Evolutionary conservation across 2,888 invertebrate genomes (phyloP).

Genomic region (Teleiodes luculella): DNA sequence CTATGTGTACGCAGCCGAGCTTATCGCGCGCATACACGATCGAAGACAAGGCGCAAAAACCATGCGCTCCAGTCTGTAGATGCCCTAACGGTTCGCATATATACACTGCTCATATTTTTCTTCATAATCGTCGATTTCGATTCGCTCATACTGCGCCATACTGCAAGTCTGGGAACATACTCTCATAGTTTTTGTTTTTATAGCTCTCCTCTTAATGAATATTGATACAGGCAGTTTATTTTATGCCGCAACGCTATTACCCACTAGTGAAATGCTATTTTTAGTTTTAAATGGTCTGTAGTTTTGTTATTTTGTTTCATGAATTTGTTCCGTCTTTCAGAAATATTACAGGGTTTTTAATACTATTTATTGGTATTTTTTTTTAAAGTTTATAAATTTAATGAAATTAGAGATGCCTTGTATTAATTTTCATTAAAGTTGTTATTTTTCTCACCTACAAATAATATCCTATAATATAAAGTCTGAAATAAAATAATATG

Average conservation of each 20-base stretch:
- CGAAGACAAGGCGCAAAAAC: constrained; percentile 65
- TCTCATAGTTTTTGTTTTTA: constrained; percentile 3
- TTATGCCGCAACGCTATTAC: not conserved
- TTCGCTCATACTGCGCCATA: constrained; percentile 5
- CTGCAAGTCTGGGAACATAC: constrained; percentile 12
- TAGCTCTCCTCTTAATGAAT: constrained; percentile 5
- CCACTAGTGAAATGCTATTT: constrained; percentile 1
- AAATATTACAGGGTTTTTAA: no score
- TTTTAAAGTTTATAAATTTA: no score
- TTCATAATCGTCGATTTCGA: constrained; percentile 36
- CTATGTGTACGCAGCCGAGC: constrained; percentile 59
- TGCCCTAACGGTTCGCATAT: constrained; percentile 51
- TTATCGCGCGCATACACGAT: constrained; percentile 64
- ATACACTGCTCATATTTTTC: constrained; percentile 48
- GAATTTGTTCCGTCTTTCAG: no score
- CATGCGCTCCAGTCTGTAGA: constrained; percentile 14
- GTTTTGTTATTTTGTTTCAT: no score
- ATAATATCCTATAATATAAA: no score
- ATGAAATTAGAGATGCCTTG: no score
- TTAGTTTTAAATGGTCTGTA: no score
- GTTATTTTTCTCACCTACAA: no score
- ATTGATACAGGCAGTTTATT: constrained; percentile 4
- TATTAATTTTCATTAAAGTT: no score
- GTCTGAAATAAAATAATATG: no score
- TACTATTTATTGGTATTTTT: not conserved